Percentiles rank a stretch among this genome's conserved stretches.
Conservation (phyloP, 2,113 vertebrate genomes). For the Tringa solitaria region DNA sequence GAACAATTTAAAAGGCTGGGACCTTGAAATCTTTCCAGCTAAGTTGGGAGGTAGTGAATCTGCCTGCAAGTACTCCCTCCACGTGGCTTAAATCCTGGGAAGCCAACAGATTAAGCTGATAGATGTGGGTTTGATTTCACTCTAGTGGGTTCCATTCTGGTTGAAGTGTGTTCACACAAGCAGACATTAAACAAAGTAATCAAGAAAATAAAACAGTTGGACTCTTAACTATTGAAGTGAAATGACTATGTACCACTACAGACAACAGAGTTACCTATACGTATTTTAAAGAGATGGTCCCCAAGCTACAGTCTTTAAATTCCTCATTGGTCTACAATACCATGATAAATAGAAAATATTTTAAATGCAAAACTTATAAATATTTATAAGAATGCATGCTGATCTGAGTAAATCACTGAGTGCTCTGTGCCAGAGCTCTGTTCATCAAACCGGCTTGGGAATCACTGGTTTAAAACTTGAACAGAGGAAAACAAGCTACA, state of each 20-base stretch:
- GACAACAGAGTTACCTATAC: neutral
- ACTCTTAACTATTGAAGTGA: neutral
- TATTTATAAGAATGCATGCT: neutral
- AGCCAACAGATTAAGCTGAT: neutral
- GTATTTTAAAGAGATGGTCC: neutral
- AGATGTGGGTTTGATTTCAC: neutral
- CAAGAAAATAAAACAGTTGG: neutral
- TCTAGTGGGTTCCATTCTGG: neutral
- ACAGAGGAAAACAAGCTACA: neutral
- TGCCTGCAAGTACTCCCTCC: neutral
- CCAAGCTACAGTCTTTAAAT: neutral
- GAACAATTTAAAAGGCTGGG: neutral
- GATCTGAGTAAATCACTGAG: neutral
- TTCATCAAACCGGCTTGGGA: neutral
- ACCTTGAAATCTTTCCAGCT: neutral
- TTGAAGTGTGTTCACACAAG: neutral
- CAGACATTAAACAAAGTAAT: neutral
- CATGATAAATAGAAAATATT: neutral
- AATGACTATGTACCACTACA: neutral
- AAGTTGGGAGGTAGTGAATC: neutral
- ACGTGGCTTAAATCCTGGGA: neutral
- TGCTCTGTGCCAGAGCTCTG: neutral
- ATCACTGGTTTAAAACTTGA: neutral
- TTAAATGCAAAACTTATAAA: neutral
- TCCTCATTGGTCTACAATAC: neutral